Percentiles rank a stretch among this genome's conserved stretches.
phyloP scores from a whole-genome alignment of 1,140 invertebrate species.

The Helicoverpa zea region DNA sequence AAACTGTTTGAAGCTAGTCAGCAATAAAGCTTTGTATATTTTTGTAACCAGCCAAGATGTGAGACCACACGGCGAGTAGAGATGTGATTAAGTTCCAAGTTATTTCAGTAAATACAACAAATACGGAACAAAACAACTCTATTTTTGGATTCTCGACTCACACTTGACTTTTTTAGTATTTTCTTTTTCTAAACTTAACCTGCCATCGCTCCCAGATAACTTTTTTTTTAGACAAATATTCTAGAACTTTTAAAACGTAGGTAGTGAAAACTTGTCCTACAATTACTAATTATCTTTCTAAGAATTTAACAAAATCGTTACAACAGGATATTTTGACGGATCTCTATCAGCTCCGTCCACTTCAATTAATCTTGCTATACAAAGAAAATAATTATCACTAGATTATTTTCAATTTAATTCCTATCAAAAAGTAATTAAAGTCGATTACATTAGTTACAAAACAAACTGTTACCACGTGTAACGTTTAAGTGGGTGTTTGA shows the following conservation, averaged over 20 bases:
- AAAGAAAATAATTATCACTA: neutral
- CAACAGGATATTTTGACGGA: neutral
- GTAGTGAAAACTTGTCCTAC: neutral
- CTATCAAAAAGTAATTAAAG: conserved; percentile 23
- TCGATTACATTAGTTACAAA: conserved; percentile 15
- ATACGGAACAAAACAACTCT: neutral
- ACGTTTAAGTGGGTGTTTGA: conserved; percentile 35
- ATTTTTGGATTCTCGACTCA: neutral
- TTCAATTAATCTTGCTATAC: neutral
- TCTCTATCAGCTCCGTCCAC: neutral
- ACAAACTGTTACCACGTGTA: conserved; percentile 18
- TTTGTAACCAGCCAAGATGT: neutral
- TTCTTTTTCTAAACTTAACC: neutral
- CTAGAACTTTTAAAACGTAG: too few species aligned
- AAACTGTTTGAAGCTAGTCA: neutral
- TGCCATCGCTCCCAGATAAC: neutral
- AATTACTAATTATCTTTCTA: neutral
- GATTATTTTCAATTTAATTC: conserved; percentile 30
- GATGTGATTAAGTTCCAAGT: conserved; percentile 5
- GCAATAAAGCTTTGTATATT: neutral
- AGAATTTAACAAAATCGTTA: neutral
- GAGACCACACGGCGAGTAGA: conserved; percentile 27
- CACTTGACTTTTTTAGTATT: neutral
- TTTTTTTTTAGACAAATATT: neutral
- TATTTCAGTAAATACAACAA: conserved; percentile 15